Base-by-base conservation (phyloP, 2,797 vertebrate genomes). In the Onychomys arenicola region DNA sequence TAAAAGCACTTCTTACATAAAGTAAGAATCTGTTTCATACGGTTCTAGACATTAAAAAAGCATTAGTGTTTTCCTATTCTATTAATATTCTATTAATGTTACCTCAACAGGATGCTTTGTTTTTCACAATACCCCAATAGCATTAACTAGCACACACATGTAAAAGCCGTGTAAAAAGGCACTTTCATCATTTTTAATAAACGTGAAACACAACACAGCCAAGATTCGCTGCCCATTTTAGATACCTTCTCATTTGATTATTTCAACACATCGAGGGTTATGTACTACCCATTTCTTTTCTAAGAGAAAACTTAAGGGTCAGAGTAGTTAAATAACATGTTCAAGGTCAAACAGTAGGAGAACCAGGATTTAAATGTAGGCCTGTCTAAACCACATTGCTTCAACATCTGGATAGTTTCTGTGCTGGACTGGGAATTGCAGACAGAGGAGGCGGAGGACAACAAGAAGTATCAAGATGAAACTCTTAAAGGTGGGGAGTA, bases 1-100 rank as follows among this genome's bases (percentile, higher is more conserved):
- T 52, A 83, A 85, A 93, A 69, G 29, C 37, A 92, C 37, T 90
- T 37, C 94, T 85, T 81, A 94, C 57, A 78, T 88, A 77, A 90
- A 94, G 61, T 84, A 76, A 76, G 37, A 25, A 86, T 6, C 46
- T 49, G 75, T 65, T 76, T 73, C 75, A 90, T 71, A n/a, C 6
- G 67, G 23, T 91, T 97, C 80, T 57, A 37, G 84, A 59, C 14
- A 57, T 92, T 63, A 34, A 49, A n/a, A 83, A 89, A 67, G 13
- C 21, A 49, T 34, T 32, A 5, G 32, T 49, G 43, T 83, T 93
- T 93, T 55, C 71, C 40, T 89, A 52, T 80, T 57, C 27, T 75
- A 76, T 16, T 71, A 52, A 49, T 49, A 49, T 49, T 32, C 63
- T 34, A 65, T 46, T 78, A 17, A 57, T 34, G 40, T 86, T 90